Conservation (phyloP, 1,140 invertebrate species). For the Heliconius melpomene region DNA sequence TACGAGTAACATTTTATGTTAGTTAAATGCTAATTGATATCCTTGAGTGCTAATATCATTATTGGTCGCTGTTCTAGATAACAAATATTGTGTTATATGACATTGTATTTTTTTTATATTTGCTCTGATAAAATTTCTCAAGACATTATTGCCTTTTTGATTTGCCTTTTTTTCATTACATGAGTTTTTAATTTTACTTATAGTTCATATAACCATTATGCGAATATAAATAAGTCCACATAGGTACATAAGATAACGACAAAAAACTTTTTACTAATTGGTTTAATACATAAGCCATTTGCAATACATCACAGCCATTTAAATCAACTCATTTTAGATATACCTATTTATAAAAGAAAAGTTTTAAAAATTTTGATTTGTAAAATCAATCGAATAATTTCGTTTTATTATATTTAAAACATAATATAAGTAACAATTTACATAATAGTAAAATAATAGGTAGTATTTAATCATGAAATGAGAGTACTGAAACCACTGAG, state of each 20-base stretch:
- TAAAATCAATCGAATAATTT: not conserved
- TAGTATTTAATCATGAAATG: not conserved
- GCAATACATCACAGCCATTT: slow-evolving; percentile 3
- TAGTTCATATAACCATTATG: too few relatives aligned
- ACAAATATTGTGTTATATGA: not conserved
- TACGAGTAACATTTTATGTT: not conserved
- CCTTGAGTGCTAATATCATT: not conserved
- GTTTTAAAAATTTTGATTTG: not conserved
- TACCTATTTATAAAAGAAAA: not conserved
- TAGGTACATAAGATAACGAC: not conserved
- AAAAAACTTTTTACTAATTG: not conserved
- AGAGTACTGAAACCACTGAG: not conserved
- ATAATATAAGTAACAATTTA: not conserved
- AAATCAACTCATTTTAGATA: slow-evolving; percentile 2
- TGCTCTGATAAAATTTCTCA: not conserved
- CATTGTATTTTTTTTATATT: not conserved
- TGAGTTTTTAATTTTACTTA: not conserved
- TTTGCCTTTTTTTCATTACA: not conserved
- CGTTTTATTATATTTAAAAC: not conserved
- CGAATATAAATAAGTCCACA: not conserved
- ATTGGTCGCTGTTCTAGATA: not conserved
- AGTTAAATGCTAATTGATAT: not conserved
- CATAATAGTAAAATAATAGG: not conserved
- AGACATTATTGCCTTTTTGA: not conserved
- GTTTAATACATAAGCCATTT: not conserved